These are phyloP conservation scores for Scylla paramamosain DNA, from an alignment of 1,140 invertebrate species.

Conservation along the genomic window DNA sequence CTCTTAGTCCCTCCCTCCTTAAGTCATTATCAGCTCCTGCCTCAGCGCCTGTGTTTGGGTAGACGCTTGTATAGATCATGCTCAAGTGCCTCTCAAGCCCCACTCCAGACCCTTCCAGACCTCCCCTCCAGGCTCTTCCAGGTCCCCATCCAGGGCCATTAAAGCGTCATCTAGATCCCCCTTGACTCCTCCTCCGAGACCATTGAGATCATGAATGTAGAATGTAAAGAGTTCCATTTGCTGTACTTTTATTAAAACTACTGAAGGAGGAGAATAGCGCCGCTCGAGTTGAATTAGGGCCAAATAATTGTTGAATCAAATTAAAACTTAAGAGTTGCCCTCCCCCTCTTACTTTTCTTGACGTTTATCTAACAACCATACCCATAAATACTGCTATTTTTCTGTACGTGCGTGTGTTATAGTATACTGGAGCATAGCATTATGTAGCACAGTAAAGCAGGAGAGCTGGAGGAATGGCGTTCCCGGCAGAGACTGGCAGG, in stretches of 20 bases:
- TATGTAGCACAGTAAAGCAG: not conserved
- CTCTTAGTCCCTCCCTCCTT: not conserved
- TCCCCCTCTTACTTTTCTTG: not conserved
- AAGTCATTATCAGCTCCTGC: not conserved
- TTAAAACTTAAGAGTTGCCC: not conserved
- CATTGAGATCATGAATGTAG: constrained; percentile 36
- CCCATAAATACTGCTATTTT: not conserved
- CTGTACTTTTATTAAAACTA: not conserved
- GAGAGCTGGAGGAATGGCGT: not conserved
- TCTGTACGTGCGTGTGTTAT: too few species aligned
- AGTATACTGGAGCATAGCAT: not conserved
- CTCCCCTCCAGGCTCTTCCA: constrained; percentile 4
- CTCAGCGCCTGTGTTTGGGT: not conserved
- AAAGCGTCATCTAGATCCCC: constrained; percentile 5
- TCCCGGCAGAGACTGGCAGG: constrained; percentile 21
- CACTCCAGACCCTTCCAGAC: not conserved
- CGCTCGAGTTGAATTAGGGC: not conserved
- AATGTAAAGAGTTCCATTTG: constrained; percentile 33
- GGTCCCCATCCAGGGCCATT: not conserved
- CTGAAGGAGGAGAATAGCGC: not conserved
- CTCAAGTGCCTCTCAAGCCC: not conserved
- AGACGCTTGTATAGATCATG: constrained; percentile 32
- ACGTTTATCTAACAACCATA: not conserved
- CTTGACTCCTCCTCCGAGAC: constrained; percentile 25
- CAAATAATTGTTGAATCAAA: not conserved